These are phyloP conservation scores for Oncorhynchus kisutch DNA, from an alignment of 2,113 vertebrate genomes.

Conservation along the genomic window DNA sequence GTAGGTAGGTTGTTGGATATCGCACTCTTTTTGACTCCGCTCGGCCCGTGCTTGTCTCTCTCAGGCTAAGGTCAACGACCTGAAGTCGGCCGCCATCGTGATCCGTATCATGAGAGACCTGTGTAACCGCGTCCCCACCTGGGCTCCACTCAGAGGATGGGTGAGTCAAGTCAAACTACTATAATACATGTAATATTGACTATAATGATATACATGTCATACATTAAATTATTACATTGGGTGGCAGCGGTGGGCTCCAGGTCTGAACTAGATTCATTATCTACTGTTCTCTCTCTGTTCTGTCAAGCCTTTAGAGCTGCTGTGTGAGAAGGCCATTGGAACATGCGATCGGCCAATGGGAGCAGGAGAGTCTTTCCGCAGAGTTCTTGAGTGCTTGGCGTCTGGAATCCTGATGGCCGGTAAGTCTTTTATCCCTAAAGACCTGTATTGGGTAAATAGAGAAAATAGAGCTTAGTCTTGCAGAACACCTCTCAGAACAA, in stretches of 20 bases:
- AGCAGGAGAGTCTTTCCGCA: slow-evolving; percentile 87
- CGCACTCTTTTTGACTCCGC: slow-evolving; percentile 14
- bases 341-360: slow-evolving; percentile 89
- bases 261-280: not conserved
- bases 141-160: slow-evolving; percentile 93
- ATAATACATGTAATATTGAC: too few species aligned
- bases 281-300: slow-evolving; percentile 20
- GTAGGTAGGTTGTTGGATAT: not conserved
- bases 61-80: slow-evolving; percentile 90
- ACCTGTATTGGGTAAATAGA: not conserved
- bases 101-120: slow-evolving; percentile 93
- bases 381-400: slow-evolving; percentile 91
- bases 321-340: slow-evolving; percentile 91
- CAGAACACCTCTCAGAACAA: not conserved
- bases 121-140: slow-evolving; percentile 89
- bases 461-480: not conserved
- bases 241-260: not conserved
- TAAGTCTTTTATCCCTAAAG: slow-evolving; percentile 37
- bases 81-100: slow-evolving; percentile 90
- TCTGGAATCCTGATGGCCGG: slow-evolving; percentile 95
- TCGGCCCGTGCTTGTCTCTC: slow-evolving; percentile 44
- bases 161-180: slow-evolving; percentile 67
- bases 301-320: slow-evolving; percentile 85
- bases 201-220: too few species aligned
- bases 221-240: too few species aligned